Evolutionary conservation across 2,113 vertebrate species (phyloP).

Genomic region (Alligator sinensis): DNA sequence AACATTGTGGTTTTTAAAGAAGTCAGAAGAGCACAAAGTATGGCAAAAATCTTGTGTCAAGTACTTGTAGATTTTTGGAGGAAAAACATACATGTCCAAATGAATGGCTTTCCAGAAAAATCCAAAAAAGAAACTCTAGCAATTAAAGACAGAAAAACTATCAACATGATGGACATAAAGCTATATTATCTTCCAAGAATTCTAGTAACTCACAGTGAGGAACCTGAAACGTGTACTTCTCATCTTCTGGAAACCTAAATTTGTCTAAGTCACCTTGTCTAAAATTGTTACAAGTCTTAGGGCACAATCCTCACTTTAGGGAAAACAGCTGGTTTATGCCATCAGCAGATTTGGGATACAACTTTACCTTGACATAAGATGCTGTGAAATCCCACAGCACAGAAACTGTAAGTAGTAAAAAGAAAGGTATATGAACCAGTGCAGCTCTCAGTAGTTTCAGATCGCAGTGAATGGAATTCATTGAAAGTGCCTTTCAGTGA

Average conservation of each 20-base stretch:
- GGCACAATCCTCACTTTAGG: too few species aligned
- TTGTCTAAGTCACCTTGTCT: neutral
- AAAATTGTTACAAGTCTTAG: neutral
- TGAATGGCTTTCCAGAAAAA: neutral
- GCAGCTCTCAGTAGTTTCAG: too few species aligned
- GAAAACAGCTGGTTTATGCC: too few species aligned
- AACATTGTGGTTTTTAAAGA: neutral
- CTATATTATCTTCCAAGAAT: neutral
- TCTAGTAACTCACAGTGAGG: neutral
- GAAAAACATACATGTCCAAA: neutral
- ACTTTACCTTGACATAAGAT: too few species aligned
- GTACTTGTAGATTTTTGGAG: neutral
- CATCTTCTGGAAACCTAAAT: neutral
- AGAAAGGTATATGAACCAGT: too few species aligned
- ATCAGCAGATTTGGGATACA: too few species aligned
- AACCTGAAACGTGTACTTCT: neutral
- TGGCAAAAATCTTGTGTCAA: neutral
- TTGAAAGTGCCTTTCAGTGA: too few species aligned
- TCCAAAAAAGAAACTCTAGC: neutral
- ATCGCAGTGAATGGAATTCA: too few species aligned
- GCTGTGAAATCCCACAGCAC: too few species aligned
- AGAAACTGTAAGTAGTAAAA: too few species aligned
- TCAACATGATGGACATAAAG: neutral
- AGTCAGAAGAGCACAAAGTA: neutral
- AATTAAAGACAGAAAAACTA: conserved; percentile 5